Percentiles rank a stretch among this genome's conserved stretches.
These are phyloP conservation scores for Noctuana brunneofusca DNA, from an alignment of 2,888 invertebrate species.

Conservation along the genomic window DNA sequence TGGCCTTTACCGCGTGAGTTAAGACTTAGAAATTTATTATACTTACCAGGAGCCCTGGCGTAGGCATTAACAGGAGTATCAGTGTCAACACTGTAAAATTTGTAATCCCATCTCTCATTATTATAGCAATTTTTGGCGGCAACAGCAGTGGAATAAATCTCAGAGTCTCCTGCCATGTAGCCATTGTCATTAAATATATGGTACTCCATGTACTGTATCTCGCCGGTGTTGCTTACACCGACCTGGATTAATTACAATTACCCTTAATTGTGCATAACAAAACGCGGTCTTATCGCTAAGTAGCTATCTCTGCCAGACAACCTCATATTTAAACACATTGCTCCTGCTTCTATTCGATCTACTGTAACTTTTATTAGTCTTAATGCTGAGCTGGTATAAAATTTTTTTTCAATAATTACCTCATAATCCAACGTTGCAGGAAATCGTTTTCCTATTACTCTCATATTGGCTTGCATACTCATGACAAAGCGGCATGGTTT, in stretches of 20 bases:
- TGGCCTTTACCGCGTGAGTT: too few species aligned
- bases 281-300: too few species aligned
- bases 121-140: slow-evolving; percentile 53
- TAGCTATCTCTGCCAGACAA: too few species aligned
- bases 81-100: slow-evolving; percentile 49
- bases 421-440: slow-evolving; percentile 85
- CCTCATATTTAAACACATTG: too few species aligned
- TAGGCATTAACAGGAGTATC: slow-evolving; percentile 60
- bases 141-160: slow-evolving; percentile 38
- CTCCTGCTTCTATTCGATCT: too few species aligned
- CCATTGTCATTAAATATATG: slow-evolving; percentile 77
- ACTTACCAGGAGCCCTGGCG: slow-evolving; percentile 58
- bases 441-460: slow-evolving; percentile 85
- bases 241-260: slow-evolving; percentile 47
- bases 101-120: slow-evolving; percentile 51
- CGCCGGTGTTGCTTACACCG: slow-evolving; percentile 64
- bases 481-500: slow-evolving; percentile 88
- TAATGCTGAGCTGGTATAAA: too few species aligned
- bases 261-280: too few species aligned
- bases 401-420: too few species aligned
- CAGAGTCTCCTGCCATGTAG: slow-evolving; percentile 51
- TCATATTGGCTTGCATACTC: slow-evolving; percentile 88
- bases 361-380: too few species aligned
- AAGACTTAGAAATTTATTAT: too few species aligned
- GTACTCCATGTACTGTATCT: slow-evolving; percentile 77